phyloP scores from a whole-genome alignment of 2,797 vertebrate genomes.

The Arnoldichthys spilopterus region DNA sequence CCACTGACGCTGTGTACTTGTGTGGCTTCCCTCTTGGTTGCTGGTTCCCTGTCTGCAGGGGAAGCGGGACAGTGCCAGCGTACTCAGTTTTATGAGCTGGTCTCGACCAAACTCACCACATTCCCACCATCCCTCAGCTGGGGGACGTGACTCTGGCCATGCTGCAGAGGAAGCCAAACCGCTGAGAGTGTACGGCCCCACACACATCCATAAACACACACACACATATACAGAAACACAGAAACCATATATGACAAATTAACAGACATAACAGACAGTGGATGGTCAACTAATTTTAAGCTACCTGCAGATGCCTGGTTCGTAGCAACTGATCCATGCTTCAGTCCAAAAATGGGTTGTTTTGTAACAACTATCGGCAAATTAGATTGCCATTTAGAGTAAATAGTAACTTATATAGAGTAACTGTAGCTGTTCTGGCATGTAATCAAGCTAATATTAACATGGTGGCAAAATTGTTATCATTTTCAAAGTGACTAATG shows the following conservation, averaged over 20 bases:
- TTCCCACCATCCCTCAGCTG: constrained; percentile 81
- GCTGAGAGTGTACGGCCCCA: constrained; percentile 59
- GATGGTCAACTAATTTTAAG: background rate
- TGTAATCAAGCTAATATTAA: too few relatives aligned
- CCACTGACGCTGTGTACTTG: constrained; percentile 66
- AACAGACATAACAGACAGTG: too few relatives aligned
- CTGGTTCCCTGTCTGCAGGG: constrained; percentile 83
- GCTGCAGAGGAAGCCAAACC: constrained; percentile 76
- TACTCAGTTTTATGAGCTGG: constrained; percentile 86
- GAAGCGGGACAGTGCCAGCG: constrained; percentile 92
- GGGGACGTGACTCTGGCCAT: constrained; percentile 91
- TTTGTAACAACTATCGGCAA: background rate
- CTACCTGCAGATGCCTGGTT: background rate
- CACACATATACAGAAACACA: constrained; percentile 11
- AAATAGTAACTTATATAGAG: too few relatives aligned
- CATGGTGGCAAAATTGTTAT: too few relatives aligned
- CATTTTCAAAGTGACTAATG: too few relatives aligned
- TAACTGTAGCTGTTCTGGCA: too few relatives aligned
- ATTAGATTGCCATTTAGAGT: background rate
- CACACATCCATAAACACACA: constrained; percentile 46
- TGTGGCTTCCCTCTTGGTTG: constrained; percentile 82
- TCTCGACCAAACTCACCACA: constrained; percentile 90
- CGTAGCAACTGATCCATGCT: background rate
- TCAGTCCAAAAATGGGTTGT: background rate
- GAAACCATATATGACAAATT: background rate